phyloP scores from a whole-genome alignment of 2,797 vertebrate species.

The Hozukius guyotensis region DNA sequence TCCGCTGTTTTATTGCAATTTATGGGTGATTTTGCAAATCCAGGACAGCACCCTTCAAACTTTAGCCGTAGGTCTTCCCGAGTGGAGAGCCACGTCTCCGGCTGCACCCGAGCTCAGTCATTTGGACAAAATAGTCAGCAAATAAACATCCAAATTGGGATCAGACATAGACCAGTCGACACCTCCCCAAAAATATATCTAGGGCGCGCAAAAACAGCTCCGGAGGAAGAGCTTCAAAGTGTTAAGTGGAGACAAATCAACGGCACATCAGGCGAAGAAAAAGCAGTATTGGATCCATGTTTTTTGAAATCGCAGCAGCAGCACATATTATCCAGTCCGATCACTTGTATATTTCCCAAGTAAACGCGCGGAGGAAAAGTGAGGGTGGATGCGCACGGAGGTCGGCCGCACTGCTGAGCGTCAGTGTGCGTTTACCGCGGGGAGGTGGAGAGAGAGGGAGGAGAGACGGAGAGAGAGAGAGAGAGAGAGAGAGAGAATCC shows the following conservation, averaged over 20 bases:
- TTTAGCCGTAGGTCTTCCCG: slow-evolving; percentile 84
- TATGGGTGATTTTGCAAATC: slow-evolving; percentile 69
- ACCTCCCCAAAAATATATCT: slow-evolving; percentile 51
- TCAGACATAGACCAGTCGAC: slow-evolving; percentile 57
- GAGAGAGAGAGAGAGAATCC: slow-evolving; percentile 43
- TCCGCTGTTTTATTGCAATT: slow-evolving; percentile 70
- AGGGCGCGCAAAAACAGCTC: slow-evolving; percentile 57
- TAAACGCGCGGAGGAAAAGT: slow-evolving; percentile 47
- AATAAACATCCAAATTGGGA: slow-evolving; percentile 80
- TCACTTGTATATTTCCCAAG: slow-evolving; percentile 67
- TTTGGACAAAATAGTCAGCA: slow-evolving; percentile 76
- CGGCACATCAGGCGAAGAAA: slow-evolving; percentile 30
- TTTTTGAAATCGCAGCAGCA: slow-evolving; percentile 42
- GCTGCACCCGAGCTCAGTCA: slow-evolving; percentile 81
- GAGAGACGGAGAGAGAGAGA: slow-evolving; percentile 51
- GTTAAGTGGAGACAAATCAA: slow-evolving; percentile 54
- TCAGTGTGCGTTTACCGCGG: slow-evolving; percentile 63
- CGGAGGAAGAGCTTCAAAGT: slow-evolving; percentile 58
- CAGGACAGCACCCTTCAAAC: slow-evolving; percentile 76
- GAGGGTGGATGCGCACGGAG: slow-evolving; percentile 60
- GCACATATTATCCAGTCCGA: slow-evolving; percentile 61
- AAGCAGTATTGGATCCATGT: slow-evolving; percentile 70
- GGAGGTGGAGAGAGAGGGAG: slow-evolving; percentile 52
- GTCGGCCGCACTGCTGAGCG: slow-evolving; percentile 70
- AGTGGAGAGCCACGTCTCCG: slow-evolving; percentile 82